Conservation (phyloP, 2,113 vertebrate species). For the Cebidichthys violaceus region DNA sequence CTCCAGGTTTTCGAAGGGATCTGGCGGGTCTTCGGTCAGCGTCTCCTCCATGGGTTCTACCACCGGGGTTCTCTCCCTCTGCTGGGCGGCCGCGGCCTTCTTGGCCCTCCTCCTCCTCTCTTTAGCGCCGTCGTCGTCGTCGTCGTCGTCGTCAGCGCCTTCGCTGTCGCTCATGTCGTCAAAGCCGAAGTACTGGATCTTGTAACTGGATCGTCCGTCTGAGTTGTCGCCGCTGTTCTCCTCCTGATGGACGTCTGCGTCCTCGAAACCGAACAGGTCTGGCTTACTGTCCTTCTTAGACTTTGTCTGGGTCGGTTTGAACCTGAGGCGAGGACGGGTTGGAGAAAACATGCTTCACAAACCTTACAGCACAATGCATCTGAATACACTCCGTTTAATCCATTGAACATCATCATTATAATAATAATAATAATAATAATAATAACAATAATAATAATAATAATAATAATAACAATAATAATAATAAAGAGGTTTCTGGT, state of each 20-base stretch:
- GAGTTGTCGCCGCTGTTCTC: slow-evolving; percentile 77
- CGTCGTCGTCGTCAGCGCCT: slow-evolving; percentile 86
- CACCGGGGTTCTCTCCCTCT: slow-evolving; percentile 63
- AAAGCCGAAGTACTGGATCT: slow-evolving; percentile 98
- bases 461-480: too few species aligned
- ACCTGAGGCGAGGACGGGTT: slow-evolving; percentile 67
- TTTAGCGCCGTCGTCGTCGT: slow-evolving; percentile 63
- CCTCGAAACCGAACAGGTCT: slow-evolving; percentile 95
- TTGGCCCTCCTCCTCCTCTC: slow-evolving; percentile 76
- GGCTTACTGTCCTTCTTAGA: slow-evolving; percentile 92
- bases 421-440: too few species aligned
- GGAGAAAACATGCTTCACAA: not conserved
- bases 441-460: too few species aligned
- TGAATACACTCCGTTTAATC: too few species aligned
- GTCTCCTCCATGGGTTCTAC: slow-evolving; percentile 66
- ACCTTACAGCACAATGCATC: too few species aligned
- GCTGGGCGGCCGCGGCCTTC: slow-evolving; percentile 77
- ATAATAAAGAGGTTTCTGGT: not conserved
- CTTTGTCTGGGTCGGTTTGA: slow-evolving; percentile 89
- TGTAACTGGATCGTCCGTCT: slow-evolving; percentile 91
- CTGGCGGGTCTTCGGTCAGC: slow-evolving; percentile 47
- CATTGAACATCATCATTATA: too few species aligned
- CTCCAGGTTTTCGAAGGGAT: slow-evolving; percentile 65
- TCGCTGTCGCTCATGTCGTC: slow-evolving; percentile 97
- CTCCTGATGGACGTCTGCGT: slow-evolving; percentile 85